Percentiles rank a stretch among this genome's conserved stretches.
Conservation (phyloP, 2,888 invertebrate species). For the Meteorus colon region DNA sequence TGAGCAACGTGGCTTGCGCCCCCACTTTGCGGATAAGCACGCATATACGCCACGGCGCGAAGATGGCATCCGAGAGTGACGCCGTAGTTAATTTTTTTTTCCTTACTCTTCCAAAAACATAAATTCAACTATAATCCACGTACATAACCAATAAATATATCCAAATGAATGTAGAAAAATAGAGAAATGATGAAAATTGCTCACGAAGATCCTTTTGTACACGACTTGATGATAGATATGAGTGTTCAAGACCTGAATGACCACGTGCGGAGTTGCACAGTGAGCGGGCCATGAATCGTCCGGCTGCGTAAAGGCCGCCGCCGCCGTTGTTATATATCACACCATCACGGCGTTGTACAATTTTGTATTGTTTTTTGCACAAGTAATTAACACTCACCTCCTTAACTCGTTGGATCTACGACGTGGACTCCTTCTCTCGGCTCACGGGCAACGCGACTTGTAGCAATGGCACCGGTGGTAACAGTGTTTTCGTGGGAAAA, state of each 20-base stretch:
- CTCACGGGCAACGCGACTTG: slow-evolving; percentile 58
- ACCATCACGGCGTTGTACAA: slow-evolving; percentile 10
- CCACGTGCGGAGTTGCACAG: slow-evolving; percentile 57
- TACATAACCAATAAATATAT: slow-evolving; percentile 3
- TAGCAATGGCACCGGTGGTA: slow-evolving; percentile 64
- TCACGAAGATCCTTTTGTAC: slow-evolving; percentile 11
- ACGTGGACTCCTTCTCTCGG: slow-evolving; percentile 50
- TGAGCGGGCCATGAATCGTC: slow-evolving; percentile 40
- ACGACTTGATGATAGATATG: slow-evolving; percentile 4
- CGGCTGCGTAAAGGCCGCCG: slow-evolving; percentile 39
- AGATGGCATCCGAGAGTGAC: slow-evolving; percentile 70
- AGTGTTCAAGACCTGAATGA: slow-evolving; percentile 44
- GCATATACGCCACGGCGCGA: slow-evolving; percentile 63
- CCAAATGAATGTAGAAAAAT: slow-evolving; percentile 18
- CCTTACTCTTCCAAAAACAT: neutral
- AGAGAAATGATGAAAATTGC: neutral
- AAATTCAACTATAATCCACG: neutral
- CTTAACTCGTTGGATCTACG: slow-evolving; percentile 47
- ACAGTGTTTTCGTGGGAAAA: slow-evolving; percentile 64
- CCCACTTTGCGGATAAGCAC: slow-evolving; percentile 58
- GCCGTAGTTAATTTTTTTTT: slow-evolving; percentile 54
- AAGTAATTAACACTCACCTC: slow-evolving; percentile 44
- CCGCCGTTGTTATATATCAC: slow-evolving; percentile 6
- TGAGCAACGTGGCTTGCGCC: slow-evolving; percentile 61
- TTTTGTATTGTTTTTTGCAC: slow-evolving; percentile 20